Evolutionary conservation across 92 coral and sea anemone species (phyloP).

Genomic region (Phenganax marumi): DNA sequence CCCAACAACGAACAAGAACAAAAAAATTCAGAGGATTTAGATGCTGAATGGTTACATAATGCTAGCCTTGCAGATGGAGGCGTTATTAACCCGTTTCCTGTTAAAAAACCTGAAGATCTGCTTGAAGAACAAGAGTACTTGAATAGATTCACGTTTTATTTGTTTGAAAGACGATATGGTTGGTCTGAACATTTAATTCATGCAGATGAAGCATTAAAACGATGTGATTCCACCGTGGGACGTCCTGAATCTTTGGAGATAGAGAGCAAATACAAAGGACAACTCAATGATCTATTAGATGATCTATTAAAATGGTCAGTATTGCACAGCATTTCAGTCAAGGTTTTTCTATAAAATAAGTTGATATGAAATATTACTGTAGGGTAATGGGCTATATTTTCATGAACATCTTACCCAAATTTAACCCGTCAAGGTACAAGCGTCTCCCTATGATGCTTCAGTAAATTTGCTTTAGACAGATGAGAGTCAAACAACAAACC

Average conservation of each 20-base stretch:
- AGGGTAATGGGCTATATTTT: background rate
- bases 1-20: conserved; percentile 43
- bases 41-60: conserved; percentile 68
- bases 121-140: conserved; percentile 63
- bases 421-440: background rate
- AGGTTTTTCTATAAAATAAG: background rate
- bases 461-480: too few relatives aligned
- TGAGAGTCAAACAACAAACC: too few relatives aligned
- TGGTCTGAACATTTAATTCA: conserved; percentile 79
- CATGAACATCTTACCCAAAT: background rate
- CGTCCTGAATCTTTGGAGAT: conserved; percentile 62
- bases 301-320: conserved; percentile 88
- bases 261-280: conserved; percentile 72
- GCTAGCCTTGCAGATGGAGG: conserved; percentile 55
- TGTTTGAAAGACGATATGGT: conserved; percentile 92
- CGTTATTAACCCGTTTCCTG: conserved; percentile 75
- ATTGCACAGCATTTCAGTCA: background rate
- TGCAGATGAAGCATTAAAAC: conserved; percentile 51
- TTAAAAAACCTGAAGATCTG: conserved; percentile 62
- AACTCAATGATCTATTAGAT: conserved; percentile 77
- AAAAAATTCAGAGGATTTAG: conserved; percentile 49
- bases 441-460: too few relatives aligned
- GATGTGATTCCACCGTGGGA: conserved; percentile 44
- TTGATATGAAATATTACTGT: background rate
- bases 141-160: conserved; percentile 79